Percentiles rank a stretch among this genome's conserved stretches.
Conservation (phyloP, 2,888 invertebrate species). For the Alviniconcha strummeri region DNA sequence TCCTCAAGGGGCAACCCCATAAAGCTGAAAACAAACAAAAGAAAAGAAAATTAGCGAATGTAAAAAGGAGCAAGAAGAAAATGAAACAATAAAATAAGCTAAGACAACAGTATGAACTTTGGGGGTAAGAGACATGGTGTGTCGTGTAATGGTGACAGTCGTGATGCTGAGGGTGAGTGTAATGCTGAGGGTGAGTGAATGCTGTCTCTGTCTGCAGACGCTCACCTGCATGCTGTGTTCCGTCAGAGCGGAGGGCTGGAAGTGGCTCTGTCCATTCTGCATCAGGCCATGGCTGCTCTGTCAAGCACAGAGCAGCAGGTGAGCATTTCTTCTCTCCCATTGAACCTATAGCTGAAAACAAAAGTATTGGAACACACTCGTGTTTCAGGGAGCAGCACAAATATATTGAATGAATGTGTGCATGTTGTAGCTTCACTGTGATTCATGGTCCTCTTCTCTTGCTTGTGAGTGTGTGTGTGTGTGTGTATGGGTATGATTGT, state of each 20-base stretch:
- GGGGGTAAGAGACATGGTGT: too few species aligned
- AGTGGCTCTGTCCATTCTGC: conserved; percentile 56
- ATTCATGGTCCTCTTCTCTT: too few species aligned
- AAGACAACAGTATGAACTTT: too few species aligned
- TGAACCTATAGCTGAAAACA: not conserved
- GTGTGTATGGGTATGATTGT: not conserved
- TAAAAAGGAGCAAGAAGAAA: too few species aligned
- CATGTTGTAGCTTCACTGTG: not conserved
- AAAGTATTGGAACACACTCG: not conserved
- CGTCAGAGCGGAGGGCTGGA: conserved; percentile 62
- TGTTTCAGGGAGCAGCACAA: too few species aligned
- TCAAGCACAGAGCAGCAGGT: conserved; percentile 44
- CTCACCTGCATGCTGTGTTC: conserved; percentile 62
- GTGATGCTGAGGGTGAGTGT: too few species aligned
- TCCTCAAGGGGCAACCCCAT: too few species aligned
- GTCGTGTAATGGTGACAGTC: too few species aligned
- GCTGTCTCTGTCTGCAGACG: conserved; percentile 49
- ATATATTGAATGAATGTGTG: not conserved
- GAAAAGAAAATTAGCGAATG: too few species aligned
- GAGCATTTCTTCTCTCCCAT: not conserved
- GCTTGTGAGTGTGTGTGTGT: not conserved
- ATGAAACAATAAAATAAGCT: too few species aligned
- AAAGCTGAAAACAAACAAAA: too few species aligned
- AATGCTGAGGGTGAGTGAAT: too few species aligned
- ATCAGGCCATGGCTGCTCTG: conserved; percentile 47